Evolutionary conservation across 2,113 vertebrate species (phyloP), one percentile per base, ranked within the genome.

Genomic region (Hippocampus comes): DNA sequence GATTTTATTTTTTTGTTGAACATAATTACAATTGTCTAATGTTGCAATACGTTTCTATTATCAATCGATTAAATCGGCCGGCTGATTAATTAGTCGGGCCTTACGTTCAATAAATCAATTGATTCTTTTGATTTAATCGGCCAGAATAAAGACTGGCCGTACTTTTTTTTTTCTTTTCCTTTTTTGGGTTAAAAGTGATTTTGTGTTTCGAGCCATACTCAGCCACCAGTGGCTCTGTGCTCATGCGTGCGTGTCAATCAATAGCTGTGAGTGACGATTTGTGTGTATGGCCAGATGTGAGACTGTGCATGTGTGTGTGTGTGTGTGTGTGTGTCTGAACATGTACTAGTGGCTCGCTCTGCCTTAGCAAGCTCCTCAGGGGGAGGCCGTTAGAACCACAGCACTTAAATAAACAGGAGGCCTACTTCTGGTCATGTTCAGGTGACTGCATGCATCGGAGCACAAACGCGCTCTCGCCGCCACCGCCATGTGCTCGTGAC

Each of bases 351-450:
- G 30, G 51, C 53, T 70, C 65, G 23, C 46, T 41, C 75, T 51
- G 63, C 68, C 57, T 34, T 75, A 74, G 72, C 63, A 68, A 14
- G 1, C 70, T 73, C 70, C 65, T 68, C 23, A 67, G 61, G 61
- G 78, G 55, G 76, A 82, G 27, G 34, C 72, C 63, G 72, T 38
- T 9, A 49, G 27, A 75, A 68, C 38, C 9, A 64, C 73, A 56
- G 70, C 78, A 82, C 83, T 89, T 75, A 61, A 48, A 27, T 25
- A 49, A 68, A 70, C 65, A 42, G 82, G 59, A 77, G 64, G 63
- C 57, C 74, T 75, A 82, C 87, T 90, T 80, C 73, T 85, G 82
- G 81, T 91, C 88, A 91, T 85, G 67, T 78, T 86, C 87, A 91
- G 89, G 85, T 91, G 89, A 86, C 88, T 66, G 81, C 68, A 70